A percentile compares a stretch with the other conserved stretches of the same genome.
Conservation (phyloP, 2,888 invertebrate species). For the Netelia virgata region DNA sequence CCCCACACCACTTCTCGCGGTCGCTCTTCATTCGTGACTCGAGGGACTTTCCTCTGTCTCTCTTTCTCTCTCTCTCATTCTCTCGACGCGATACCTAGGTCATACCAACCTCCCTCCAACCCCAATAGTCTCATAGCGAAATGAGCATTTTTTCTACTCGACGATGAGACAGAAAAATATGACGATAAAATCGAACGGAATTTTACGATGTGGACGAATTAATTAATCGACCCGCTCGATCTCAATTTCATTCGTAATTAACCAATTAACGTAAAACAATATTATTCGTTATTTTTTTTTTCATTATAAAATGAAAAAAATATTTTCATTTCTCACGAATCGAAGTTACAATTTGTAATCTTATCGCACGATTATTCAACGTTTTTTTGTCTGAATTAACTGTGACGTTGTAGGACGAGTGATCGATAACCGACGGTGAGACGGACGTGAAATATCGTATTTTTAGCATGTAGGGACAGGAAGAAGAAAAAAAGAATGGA, state of each 20-base stretch:
- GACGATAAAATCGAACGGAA: not conserved
- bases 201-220: too few species aligned
- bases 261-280: too few species aligned
- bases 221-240: too few species aligned
- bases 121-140: not conserved
- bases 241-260: too few species aligned
- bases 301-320: too few species aligned
- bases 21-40: conserved; percentile 55
- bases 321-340: too few species aligned
- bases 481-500: too few species aligned
- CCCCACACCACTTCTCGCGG: conserved; percentile 16
- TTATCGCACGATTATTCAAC: too few species aligned
- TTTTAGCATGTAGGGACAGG: conserved; percentile 11
- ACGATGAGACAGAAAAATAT: not conserved
- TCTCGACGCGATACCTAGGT: conserved; percentile 46
- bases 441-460: conserved; percentile 3
- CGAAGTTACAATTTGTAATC: too few species aligned
- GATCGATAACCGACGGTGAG: conserved; percentile 26
- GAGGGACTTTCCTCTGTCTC: conserved; percentile 39
- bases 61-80: conserved; percentile 21
- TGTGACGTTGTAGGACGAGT: not conserved
- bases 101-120: conserved; percentile 18
- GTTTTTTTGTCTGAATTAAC: not conserved
- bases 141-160: conserved; percentile 4
- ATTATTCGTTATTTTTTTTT: too few species aligned